phyloP scores from a whole-genome alignment of 2,113 vertebrate genomes.

The Strigops habroptila region DNA sequence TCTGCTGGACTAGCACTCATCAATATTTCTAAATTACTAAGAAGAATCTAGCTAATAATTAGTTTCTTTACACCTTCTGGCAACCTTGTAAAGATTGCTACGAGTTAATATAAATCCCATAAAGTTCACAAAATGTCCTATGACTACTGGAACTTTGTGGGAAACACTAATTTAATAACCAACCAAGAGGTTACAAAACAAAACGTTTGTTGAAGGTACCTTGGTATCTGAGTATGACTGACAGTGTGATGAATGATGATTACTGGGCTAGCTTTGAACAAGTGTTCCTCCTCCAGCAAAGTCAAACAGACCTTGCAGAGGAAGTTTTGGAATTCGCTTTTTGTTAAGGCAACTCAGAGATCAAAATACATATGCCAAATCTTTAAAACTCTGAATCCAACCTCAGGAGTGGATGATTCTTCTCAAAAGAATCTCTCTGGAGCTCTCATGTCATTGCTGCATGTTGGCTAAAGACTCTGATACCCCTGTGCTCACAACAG shows the following conservation, averaged over 20 bases:
- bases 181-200: neutral
- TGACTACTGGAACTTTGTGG: slow-evolving; percentile 16
- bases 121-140: slow-evolving; percentile 7
- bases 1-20: neutral
- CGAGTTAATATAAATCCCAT: slow-evolving; percentile 59
- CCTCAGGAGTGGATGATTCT: neutral
- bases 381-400: neutral
- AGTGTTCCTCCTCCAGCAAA: neutral
- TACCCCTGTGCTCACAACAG: neutral
- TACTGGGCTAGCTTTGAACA: slow-evolving; percentile 23
- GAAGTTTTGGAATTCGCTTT: neutral
- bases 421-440: neutral
- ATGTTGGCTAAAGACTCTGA: neutral
- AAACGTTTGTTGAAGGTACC: neutral
- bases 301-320: slow-evolving; percentile 45
- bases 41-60: slow-evolving; percentile 51
- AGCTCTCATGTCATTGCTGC: neutral
- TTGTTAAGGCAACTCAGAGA: neutral
- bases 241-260: slow-evolving; percentile 43
- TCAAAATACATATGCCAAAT: neutral
- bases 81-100: slow-evolving; percentile 26
- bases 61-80: slow-evolving; percentile 27
- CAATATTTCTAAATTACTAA: slow-evolving; percentile 32
- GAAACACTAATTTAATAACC: slow-evolving; percentile 33
- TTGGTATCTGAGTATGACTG: neutral